These are phyloP conservation scores for Lordiphosa andalusiaca DNA, from an alignment of 2,888 invertebrate genomes.

Conservation along the genomic window DNA sequence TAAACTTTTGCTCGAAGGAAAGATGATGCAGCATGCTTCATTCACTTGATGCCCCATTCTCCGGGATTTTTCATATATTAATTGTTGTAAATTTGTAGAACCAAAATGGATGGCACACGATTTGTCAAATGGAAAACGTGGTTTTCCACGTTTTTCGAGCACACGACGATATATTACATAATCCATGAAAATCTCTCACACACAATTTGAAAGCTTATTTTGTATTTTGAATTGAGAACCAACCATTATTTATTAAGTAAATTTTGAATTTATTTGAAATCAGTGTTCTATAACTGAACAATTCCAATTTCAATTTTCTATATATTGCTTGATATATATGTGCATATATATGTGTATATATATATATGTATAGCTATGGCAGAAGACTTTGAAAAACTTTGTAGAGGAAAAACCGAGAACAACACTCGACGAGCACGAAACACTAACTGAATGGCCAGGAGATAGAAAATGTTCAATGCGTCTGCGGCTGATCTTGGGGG, in stretches of 20 bases:
- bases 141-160: conserved; percentile 48
- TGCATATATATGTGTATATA: conserved; percentile 39
- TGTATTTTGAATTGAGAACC: conserved; percentile 25
- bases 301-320: conserved; percentile 55
- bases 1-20: conserved; percentile 75
- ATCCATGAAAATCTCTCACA: conserved; percentile 28
- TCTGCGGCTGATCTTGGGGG: conserved; percentile 28
- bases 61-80: conserved; percentile 30
- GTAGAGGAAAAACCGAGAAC: conserved; percentile 79
- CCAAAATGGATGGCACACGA: conserved; percentile 39
- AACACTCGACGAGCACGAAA: conserved; percentile 81
- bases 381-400: conserved; percentile 72
- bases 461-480: conserved; percentile 9
- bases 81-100: conserved; percentile 39
- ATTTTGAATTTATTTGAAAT: conserved; percentile 26
- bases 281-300: conserved; percentile 34
- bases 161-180: conserved; percentile 37
- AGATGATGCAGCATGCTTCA: conserved; percentile 37
- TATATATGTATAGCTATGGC: conserved; percentile 40
- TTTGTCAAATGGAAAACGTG: conserved; percentile 62
- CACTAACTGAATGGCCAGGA: conserved; percentile 78
- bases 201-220: conserved; percentile 5
- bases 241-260: conserved; percentile 39
- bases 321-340: conserved; percentile 35
- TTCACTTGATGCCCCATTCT: conserved; percentile 36